Conservation (phyloP, 2,797 vertebrate genomes). For the Neoniphon sammara region DNA sequence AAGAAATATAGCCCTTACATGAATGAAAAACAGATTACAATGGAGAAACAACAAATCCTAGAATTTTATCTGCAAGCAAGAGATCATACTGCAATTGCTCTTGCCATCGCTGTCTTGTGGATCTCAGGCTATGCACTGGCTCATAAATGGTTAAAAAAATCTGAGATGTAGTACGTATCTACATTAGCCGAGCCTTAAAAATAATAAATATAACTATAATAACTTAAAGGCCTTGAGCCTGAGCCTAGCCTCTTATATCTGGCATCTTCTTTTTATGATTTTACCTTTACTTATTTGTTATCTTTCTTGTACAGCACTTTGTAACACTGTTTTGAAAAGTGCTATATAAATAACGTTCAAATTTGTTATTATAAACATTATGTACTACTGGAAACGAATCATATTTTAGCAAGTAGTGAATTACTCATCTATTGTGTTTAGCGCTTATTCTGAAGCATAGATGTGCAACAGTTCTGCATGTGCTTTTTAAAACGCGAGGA, state of each 20-base stretch:
- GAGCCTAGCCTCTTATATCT: not conserved
- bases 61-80: too few species aligned
- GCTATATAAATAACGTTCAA: constrained; percentile 45
- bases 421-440: constrained; percentile 69
- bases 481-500: constrained; percentile 71
- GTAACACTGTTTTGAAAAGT: constrained; percentile 66
- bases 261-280: not conserved
- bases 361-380: constrained; percentile 57
- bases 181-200: not conserved
- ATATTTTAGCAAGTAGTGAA: constrained; percentile 61
- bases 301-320: constrained; percentile 53
- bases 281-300: not conserved
- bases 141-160: not conserved
- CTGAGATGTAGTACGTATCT: not conserved
- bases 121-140: too few species aligned
- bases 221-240: not conserved
- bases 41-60: not conserved
- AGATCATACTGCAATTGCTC: too few species aligned
- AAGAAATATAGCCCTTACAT: not conserved
- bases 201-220: not conserved
- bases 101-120: too few species aligned
- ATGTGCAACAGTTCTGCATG: constrained; percentile 77
- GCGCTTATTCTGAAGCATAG: constrained; percentile 67
- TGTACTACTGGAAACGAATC: constrained; percentile 54
- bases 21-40: not conserved